phyloP scores from a whole-genome alignment of 2,888 invertebrate species.

The Malthinus seriepunctatus region DNA sequence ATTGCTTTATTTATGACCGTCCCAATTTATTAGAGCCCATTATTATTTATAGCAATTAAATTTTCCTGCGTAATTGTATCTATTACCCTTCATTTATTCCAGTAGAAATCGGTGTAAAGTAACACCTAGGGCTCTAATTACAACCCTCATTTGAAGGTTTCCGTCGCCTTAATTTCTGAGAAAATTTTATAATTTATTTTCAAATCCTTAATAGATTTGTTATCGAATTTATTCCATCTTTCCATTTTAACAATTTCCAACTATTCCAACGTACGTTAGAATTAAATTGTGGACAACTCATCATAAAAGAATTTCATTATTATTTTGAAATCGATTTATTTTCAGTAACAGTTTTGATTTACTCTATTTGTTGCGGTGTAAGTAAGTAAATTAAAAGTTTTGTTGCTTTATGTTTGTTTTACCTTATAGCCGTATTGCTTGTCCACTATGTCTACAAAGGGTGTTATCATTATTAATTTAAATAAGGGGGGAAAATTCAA shows the following conservation, averaged over 20 bases:
- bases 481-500: slow-evolving; percentile 11
- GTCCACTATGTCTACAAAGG: slow-evolving; percentile 9
- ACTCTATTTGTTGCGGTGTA: slow-evolving; percentile 1
- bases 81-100: too few species aligned
- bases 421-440: background rate
- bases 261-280: background rate
- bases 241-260: too few species aligned
- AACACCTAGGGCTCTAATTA: too few species aligned
- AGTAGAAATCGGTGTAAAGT: too few species aligned
- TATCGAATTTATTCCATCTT: too few species aligned
- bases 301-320: slow-evolving; percentile 2
- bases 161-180: too few species aligned
- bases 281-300: slow-evolving; percentile 15
- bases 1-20: background rate
- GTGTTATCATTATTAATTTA: slow-evolving; percentile 23
- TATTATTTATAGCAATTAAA: background rate
- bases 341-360: slow-evolving; percentile 6
- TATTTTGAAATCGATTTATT: slow-evolving; percentile 16
- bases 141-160: too few species aligned
- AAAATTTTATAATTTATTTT: too few species aligned
- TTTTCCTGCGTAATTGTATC: background rate
- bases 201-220: too few species aligned
- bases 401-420: slow-evolving; percentile 2
- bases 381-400: slow-evolving; percentile 18
- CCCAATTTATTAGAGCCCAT: background rate